phyloP scores from a whole-genome alignment of 2,797 vertebrate genomes.

The Falco peregrinus region DNA sequence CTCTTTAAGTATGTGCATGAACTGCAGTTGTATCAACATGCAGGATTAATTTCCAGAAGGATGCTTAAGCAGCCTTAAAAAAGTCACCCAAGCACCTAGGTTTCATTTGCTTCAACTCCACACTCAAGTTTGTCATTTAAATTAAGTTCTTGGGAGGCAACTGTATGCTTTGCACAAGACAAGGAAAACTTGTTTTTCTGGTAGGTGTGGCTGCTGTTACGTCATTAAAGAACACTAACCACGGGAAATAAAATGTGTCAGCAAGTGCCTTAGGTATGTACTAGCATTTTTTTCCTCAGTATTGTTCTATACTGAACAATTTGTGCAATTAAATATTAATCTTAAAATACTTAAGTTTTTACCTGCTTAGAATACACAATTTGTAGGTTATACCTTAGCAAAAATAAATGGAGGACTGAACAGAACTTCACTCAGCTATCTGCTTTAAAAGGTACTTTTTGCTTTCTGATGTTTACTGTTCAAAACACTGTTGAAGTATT shows the following conservation, averaged over 20 bases:
- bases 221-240: neutral
- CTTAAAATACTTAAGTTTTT: neutral
- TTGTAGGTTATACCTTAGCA: neutral
- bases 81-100: neutral
- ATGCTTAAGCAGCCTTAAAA: neutral
- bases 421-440: neutral
- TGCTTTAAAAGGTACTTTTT: conserved; percentile 14
- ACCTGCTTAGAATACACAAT: neutral
- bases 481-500: neutral
- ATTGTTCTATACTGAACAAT: neutral
- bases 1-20: neutral
- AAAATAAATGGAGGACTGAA: neutral
- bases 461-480: neutral
- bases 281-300: neutral
- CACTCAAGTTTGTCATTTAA: neutral
- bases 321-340: neutral
- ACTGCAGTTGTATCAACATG: neutral
- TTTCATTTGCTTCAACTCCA: neutral
- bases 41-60: neutral
- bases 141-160: neutral
- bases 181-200: conserved; percentile 40
- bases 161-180: conserved; percentile 15
- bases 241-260: neutral
- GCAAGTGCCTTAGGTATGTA: neutral
- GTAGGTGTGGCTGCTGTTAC: conserved; percentile 40